Evolutionary conservation across 2,113 vertebrate genomes (phyloP), one percentile per base, ranked within the genome.

Genomic region (Gallinago paraguaiae): DNA sequence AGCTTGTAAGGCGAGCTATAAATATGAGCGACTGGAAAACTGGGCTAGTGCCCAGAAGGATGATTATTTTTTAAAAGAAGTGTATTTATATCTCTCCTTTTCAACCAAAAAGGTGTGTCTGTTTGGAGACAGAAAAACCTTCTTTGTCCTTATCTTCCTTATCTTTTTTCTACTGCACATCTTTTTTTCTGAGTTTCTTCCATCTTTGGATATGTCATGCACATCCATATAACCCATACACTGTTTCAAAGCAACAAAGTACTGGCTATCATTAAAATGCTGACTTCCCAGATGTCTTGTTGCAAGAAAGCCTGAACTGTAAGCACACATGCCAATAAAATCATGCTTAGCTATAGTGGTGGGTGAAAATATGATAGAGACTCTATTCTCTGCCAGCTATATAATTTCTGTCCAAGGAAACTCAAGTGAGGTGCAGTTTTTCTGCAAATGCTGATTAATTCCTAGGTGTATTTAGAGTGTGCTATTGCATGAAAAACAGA

Each of bases 11-110:
- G 50, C 67, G 79, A 57, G 14, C 39, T 82, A 56, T 74, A 90
- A 96, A 88, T 88, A 68, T 35, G 20, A 92, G 41, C 77, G 50
- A 82, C 46, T 82, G 94, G 85, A 95, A 96, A 95, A 90, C 37
- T 90, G 95, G 71, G 46, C 28, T 90, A 45, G 13, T 91, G 89
- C 77, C 93, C 77, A 91, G 89, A 30, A 0, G 5, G 79, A 76
- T 68, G 4, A 85, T 59, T 72, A 74, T 61, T 84, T 88, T 91
- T 89, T 25, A 61, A 31, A 79, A 82, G 4, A 79, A 93, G 87
- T 50, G 12, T 43, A 69, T 94, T 95, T 90, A 5, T 89, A 69
- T 72, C 75, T 95, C 78, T 87, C 39, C 46, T 18, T 84, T 92
- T 71, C 15, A 82, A 57, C 64, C 45, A 35, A 70, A 93, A 90